These are phyloP conservation scores for Nebria salina DNA, from an alignment of 2,888 invertebrate species.

Conservation along the genomic window DNA sequence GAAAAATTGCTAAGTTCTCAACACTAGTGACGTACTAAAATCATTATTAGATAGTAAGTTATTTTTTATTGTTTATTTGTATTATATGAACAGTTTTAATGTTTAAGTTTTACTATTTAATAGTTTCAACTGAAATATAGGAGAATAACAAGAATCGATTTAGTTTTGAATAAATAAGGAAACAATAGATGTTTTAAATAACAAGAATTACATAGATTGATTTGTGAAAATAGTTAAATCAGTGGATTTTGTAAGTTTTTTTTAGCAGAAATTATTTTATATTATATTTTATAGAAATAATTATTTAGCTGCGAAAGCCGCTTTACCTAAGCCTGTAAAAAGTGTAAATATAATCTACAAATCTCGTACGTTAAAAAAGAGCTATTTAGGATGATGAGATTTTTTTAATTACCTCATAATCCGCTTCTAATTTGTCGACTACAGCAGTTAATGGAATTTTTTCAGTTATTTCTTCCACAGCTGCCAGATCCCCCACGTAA, in stretches of 20 bases:
- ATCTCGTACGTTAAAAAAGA: too few species aligned
- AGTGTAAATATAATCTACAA: too few species aligned
- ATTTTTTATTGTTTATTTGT: neutral
- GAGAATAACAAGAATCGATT: constrained; percentile 24
- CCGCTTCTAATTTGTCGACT: constrained; percentile 90
- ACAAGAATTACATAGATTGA: too few species aligned
- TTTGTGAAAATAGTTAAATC: too few species aligned
- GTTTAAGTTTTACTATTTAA: neutral
- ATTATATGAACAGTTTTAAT: neutral
- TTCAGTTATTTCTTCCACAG: constrained; percentile 70
- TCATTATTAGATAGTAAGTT: constrained; percentile 44
- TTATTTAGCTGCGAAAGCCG: too few species aligned
- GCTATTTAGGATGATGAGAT: neutral
- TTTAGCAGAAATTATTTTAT: too few species aligned
- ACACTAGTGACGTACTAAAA: constrained; percentile 90
- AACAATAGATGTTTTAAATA: too few species aligned
- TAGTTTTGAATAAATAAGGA: too few species aligned
- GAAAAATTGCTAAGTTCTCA: constrained; percentile 82
- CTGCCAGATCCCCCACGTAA: constrained; percentile 82
- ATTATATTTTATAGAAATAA: too few species aligned
- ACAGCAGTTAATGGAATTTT: constrained; percentile 79
- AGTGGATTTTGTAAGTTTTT: too few species aligned
- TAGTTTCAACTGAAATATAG: neutral
- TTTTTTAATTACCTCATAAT: constrained; percentile 78
- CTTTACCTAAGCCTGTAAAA: too few species aligned